Conservation (phyloP, 1,140 invertebrate genomes). For the Drosophila bifasciata region DNA sequence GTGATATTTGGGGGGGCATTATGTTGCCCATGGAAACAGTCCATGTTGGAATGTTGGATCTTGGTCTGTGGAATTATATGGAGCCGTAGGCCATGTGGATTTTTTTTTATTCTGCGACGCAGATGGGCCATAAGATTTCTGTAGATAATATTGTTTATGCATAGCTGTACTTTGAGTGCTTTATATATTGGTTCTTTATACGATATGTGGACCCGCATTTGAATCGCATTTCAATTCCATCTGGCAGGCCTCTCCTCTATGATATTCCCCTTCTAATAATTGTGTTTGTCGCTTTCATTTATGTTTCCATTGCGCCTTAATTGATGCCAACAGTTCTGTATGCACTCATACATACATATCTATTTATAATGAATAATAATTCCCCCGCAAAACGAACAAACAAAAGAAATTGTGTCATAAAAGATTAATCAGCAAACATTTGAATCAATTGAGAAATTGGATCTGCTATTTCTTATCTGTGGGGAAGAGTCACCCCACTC, state of each 20-base stretch:
- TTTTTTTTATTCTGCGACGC: no score
- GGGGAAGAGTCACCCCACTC: neutral
- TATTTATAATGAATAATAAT: slow-evolving; percentile 47
- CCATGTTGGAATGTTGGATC: no score
- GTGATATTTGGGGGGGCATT: no score
- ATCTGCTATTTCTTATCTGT: slow-evolving; percentile 2
- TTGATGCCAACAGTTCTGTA: slow-evolving; percentile 54
- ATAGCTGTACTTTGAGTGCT: no score
- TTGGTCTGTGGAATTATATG: no score
- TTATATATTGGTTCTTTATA: no score
- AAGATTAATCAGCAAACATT: slow-evolving; percentile 59
- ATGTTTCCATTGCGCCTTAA: slow-evolving; percentile 43
- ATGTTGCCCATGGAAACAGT: no score
- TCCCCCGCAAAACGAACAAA: slow-evolving; percentile 26
- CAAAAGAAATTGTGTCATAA: slow-evolving; percentile 36
- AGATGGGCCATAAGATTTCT: no score
- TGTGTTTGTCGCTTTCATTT: slow-evolving; percentile 13
- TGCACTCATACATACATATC: slow-evolving; percentile 22
- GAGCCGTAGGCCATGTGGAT: no score
- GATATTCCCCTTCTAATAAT: slow-evolving; percentile 5
- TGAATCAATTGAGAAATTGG: slow-evolving; percentile 58
- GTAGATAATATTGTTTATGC: no score
- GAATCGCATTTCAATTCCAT: slow-evolving; percentile 6
- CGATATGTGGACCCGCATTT: no score
- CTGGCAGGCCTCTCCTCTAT: slow-evolving; percentile 3